phyloP scores from a whole-genome alignment of 2,888 invertebrate genomes.

The Mantis religiosa region DNA sequence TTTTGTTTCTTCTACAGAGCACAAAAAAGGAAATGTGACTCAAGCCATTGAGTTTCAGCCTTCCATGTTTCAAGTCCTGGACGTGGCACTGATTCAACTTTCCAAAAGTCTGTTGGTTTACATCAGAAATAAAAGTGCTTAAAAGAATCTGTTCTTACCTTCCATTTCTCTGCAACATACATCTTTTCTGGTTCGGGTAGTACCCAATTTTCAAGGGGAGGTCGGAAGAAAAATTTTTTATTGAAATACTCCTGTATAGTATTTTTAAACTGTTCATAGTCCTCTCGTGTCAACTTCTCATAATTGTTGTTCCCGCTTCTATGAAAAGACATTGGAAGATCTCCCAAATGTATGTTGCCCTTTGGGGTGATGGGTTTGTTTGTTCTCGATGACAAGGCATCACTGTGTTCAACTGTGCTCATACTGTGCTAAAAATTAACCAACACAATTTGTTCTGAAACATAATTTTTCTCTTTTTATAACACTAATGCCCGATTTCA shows the following conservation, averaged over 20 bases:
- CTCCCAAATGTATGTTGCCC: not conserved
- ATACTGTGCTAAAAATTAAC: not conserved
- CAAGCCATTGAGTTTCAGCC: too few species aligned
- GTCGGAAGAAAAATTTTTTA: constrained; percentile 27
- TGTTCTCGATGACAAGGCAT: not conserved
- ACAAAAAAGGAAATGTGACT: too few species aligned
- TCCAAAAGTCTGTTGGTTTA: too few species aligned
- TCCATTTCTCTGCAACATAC: constrained; percentile 46
- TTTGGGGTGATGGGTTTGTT: not conserved
- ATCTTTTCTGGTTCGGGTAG: constrained; percentile 40
- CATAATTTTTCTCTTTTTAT: too few species aligned
- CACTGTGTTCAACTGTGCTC: not conserved
- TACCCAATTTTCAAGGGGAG: constrained; percentile 27
- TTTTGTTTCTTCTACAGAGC: too few species aligned
- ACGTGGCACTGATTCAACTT: too few species aligned
- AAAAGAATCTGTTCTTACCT: constrained; percentile 28
- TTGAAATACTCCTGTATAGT: constrained; percentile 21
- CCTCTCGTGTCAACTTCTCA: constrained; percentile 12
- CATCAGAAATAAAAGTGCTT: not conserved
- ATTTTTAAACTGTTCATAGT: constrained; percentile 10
- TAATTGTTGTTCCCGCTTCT: not conserved
- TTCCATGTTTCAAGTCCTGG: too few species aligned
- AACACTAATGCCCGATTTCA: too few species aligned
- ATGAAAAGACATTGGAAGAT: constrained; percentile 11
- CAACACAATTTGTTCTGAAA: not conserved